phyloP scores from a whole-genome alignment of 2,888 invertebrate genomes.

The Synanthedon formicaeformis region DNA sequence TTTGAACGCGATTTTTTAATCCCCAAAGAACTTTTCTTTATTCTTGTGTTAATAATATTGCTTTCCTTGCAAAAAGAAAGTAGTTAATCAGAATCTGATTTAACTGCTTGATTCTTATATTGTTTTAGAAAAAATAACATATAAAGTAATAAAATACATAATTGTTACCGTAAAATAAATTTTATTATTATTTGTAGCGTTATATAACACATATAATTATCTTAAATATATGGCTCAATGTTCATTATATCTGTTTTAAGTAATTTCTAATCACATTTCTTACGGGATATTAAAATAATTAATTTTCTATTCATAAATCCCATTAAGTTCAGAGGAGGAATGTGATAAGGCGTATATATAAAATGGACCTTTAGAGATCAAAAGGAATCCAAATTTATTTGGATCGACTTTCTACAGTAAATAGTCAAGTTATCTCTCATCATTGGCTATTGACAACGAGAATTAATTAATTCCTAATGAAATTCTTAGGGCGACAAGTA shows the following conservation, averaged over 20 bases:
- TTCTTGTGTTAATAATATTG: neutral
- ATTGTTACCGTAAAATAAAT: too few relatives aligned
- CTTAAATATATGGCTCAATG: too few relatives aligned
- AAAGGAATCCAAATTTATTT: conserved; percentile 18
- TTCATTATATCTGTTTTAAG: neutral
- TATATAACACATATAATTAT: too few relatives aligned
- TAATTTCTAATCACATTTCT: too few relatives aligned
- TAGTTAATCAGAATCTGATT: neutral
- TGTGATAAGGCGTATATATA: neutral
- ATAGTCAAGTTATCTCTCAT: conserved; percentile 9
- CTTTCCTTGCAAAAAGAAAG: neutral
- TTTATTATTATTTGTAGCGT: too few relatives aligned
- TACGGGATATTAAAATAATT: too few relatives aligned
- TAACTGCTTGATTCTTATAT: too few relatives aligned
- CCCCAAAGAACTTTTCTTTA: neutral
- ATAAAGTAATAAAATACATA: too few relatives aligned
- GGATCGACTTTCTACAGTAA: conserved; percentile 1
- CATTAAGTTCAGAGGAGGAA: too few relatives aligned
- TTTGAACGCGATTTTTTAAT: conserved; percentile 30
- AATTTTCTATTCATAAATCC: too few relatives aligned
- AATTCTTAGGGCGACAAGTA: conserved; percentile 1
- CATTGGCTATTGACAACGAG: conserved; percentile 11
- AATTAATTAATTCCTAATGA: conserved; percentile 13
- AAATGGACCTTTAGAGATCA: conserved; percentile 1
- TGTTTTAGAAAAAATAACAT: too few relatives aligned